A percentile compares a stretch with the other conserved stretches of the same genome.
Conservation (phyloP, 2,888 invertebrate species). For the Dinocampus coccinellae region DNA sequence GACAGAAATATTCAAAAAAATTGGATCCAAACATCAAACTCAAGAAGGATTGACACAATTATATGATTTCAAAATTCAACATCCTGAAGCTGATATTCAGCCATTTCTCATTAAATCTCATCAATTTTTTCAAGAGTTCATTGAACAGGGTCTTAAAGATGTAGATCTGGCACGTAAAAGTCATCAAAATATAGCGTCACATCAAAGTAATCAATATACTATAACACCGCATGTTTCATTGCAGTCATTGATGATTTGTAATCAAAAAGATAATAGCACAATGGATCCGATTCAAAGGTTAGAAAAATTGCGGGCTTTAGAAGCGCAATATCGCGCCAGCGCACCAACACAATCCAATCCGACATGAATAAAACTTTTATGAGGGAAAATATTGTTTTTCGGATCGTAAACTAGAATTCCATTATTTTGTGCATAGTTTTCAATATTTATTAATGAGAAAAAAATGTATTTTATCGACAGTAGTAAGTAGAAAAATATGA, state of each 20-base stretch:
- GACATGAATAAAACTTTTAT: constrained; percentile 50
- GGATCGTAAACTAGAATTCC: constrained; percentile 8
- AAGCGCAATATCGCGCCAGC: constrained; percentile 61
- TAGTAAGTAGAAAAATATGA: not conserved
- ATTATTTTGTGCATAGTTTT: constrained; percentile 32
- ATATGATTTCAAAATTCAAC: constrained; percentile 81
- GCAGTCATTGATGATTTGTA: constrained; percentile 44
- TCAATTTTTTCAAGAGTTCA: constrained; percentile 88
- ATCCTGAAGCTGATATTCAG: constrained; percentile 86
- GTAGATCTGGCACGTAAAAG: constrained; percentile 71
- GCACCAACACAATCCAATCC: constrained; percentile 59
- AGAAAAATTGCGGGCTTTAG: constrained; percentile 62
- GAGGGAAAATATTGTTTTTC: not conserved
- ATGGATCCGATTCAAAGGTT: constrained; percentile 65
- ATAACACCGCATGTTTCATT: constrained; percentile 46
- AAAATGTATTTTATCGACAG: no score
- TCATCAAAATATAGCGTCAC: constrained; percentile 57
- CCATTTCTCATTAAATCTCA: constrained; percentile 87
- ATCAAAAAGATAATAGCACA: constrained; percentile 56
- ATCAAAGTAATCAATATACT: constrained; percentile 57
- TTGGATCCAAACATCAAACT: constrained; percentile 89
- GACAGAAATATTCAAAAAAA: constrained; percentile 90
- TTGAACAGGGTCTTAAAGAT: constrained; percentile 80
- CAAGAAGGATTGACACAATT: constrained; percentile 82
- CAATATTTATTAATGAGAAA: no score